Percentiles rank a stretch among this genome's conserved stretches.
phyloP scores from a whole-genome alignment of 2,797 vertebrate genomes.

The Ambastaia sidthimunki region DNA sequence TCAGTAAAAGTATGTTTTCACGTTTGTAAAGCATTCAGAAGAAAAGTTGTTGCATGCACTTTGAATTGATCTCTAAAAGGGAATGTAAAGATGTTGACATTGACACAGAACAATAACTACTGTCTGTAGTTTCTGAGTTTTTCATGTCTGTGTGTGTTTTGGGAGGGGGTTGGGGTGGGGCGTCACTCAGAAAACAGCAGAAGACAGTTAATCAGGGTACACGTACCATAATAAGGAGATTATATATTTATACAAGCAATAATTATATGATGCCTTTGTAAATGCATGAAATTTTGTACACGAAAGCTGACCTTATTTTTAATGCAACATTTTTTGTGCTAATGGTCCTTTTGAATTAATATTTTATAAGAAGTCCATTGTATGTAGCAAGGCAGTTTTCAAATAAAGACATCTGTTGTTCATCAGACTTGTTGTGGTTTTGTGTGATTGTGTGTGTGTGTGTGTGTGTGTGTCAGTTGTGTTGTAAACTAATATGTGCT shows the following conservation, averaged over 20 bases:
- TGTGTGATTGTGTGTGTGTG: too few relatives aligned
- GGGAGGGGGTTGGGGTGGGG: neutral
- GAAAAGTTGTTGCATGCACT: conserved; percentile 68
- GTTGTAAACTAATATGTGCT: too few relatives aligned
- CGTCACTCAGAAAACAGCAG: conserved; percentile 21
- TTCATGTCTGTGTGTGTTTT: neutral
- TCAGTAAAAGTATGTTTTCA: neutral
- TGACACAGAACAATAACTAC: neutral
- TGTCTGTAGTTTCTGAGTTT: conserved; percentile 9
- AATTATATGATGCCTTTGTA: conserved; percentile 74
- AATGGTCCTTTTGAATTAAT: conserved; percentile 78
- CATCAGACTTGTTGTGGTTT: neutral
- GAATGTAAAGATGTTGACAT: conserved; percentile 7
- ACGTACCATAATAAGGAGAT: conserved; percentile 63
- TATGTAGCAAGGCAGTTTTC: conserved; percentile 73
- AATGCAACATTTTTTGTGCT: conserved; percentile 67
- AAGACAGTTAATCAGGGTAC: conserved; percentile 55
- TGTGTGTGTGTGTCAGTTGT: neutral
- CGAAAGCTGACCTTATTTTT: conserved; percentile 72
- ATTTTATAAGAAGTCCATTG: conserved; percentile 76
- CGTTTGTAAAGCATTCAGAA: conserved; percentile 51
- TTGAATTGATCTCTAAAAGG: conserved; percentile 52
- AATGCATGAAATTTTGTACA: conserved; percentile 76
- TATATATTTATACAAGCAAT: conserved; percentile 77
- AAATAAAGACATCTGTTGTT: conserved; percentile 73